Evolutionary conservation across 2,113 vertebrate genomes (phyloP).

Genomic region (Danionella cerebrum): DNA sequence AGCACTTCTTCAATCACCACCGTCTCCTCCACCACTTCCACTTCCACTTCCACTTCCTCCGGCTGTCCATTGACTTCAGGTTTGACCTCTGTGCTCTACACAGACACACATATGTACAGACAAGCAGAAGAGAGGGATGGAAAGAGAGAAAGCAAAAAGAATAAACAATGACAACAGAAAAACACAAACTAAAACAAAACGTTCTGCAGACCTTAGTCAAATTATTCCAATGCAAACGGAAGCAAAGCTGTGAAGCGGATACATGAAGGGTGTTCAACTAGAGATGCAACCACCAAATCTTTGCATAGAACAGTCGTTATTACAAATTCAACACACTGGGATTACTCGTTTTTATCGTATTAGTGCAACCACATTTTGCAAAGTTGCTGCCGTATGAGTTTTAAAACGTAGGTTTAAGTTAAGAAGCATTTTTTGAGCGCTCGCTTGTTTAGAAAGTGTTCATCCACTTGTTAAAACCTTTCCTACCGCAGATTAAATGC

Average conservation of each 20-base stretch:
- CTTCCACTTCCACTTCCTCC: constrained; percentile 81
- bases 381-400: too few species aligned
- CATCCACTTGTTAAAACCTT: too few species aligned
- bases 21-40: constrained; percentile 82
- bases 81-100: constrained; percentile 82
- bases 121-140: constrained; percentile 52
- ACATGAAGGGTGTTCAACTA: too few species aligned
- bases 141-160: constrained; percentile 63
- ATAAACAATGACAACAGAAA: constrained; percentile 61
- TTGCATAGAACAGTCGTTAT: too few species aligned
- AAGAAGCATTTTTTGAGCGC: too few species aligned
- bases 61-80: constrained; percentile 71
- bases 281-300: too few species aligned
- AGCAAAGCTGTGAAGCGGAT: neutral
- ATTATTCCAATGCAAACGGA: neutral
- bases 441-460: too few species aligned
- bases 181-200: neutral
- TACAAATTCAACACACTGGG: too few species aligned
- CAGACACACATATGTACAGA: constrained; percentile 53
- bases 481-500: too few species aligned
- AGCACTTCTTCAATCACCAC: constrained; percentile 78
- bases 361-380: too few species aligned
- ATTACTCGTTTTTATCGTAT: too few species aligned
- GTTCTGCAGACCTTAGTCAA: neutral
- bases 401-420: too few species aligned